phyloP scores from a whole-genome alignment of 2,113 vertebrate species.

The Pelvicachromis taeniatus region DNA sequence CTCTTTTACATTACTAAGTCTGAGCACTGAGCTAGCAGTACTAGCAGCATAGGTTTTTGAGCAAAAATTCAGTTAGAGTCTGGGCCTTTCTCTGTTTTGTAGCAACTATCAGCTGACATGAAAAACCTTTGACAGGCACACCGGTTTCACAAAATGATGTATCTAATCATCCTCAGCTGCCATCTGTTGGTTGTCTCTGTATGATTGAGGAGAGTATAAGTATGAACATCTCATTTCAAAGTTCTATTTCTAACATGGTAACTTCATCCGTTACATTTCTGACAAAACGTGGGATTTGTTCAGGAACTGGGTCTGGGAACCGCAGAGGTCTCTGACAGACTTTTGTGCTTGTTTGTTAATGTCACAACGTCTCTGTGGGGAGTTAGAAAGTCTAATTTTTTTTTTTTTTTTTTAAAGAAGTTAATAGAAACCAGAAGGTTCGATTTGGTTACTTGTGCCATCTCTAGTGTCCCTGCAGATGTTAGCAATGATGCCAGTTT shows the following conservation, averaged over 20 bases:
- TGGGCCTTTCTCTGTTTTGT: not conserved
- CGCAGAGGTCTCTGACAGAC: not conserved
- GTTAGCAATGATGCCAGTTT: constrained; percentile 23
- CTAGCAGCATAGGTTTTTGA: not conserved
- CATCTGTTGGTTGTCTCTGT: not conserved
- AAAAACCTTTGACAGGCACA: not conserved
- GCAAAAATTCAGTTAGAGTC: not conserved
- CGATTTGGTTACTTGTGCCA: constrained; percentile 20
- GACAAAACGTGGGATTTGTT: not conserved
- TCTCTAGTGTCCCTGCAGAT: constrained; percentile 24
- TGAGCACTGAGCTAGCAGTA: not conserved
- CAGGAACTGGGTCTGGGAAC: not conserved
- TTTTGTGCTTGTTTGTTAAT: not conserved
- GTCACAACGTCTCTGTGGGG: not conserved
- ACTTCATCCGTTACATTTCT: not conserved
- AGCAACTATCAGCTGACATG: not conserved
- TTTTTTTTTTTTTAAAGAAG: no score
- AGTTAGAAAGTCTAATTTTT: not conserved
- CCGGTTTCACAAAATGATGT: not conserved
- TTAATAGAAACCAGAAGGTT: no score
- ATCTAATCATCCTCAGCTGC: not conserved
- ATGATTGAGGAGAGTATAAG: not conserved
- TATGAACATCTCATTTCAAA: not conserved
- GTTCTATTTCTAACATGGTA: not conserved
- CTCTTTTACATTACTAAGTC: not conserved